Evolutionary conservation across 2,113 vertebrate species (phyloP).

Genomic region (Cavia porcellus): DNA sequence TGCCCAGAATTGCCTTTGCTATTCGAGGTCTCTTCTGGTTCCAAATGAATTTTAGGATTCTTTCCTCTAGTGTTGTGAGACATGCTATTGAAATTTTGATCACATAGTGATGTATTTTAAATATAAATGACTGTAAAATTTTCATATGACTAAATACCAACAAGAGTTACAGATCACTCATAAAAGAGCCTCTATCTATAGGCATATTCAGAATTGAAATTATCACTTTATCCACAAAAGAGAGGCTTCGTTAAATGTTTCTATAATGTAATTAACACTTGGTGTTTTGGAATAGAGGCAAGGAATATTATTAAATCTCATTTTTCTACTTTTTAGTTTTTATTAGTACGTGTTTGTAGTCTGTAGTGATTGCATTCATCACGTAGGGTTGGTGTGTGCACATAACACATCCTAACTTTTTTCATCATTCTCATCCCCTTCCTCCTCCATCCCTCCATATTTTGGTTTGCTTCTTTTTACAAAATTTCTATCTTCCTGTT

Average conservation of each 20-base stretch:
- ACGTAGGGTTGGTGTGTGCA: neutral
- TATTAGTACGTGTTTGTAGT: neutral
- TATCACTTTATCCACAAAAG: neutral
- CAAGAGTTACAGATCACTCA: neutral
- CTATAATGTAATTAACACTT: neutral
- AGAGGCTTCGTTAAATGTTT: neutral
- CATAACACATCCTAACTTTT: neutral
- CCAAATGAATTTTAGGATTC: too few species aligned
- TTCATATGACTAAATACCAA: neutral
- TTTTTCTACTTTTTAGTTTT: neutral
- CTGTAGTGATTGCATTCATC: too few species aligned
- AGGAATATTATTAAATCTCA: neutral
- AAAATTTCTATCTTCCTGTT: neutral
- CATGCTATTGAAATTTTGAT: too few species aligned
- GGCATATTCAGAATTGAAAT: neutral
- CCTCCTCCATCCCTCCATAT: neutral
- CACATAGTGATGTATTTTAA: neutral
- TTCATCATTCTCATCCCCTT: neutral
- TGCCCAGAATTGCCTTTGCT: too few species aligned
- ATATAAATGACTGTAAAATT: slow-evolving; percentile 2
- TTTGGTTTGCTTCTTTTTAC: neutral
- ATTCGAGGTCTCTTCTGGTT: too few species aligned
- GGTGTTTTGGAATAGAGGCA: neutral
- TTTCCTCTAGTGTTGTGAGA: too few species aligned
- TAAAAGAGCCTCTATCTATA: neutral